Percentiles rank a stretch among this genome's conserved stretches.
These are phyloP conservation scores for rat (Rattus norvegicus) DNA, from an alignment of 2,113 vertebrate species.

Conservation along the genomic window DNA sequence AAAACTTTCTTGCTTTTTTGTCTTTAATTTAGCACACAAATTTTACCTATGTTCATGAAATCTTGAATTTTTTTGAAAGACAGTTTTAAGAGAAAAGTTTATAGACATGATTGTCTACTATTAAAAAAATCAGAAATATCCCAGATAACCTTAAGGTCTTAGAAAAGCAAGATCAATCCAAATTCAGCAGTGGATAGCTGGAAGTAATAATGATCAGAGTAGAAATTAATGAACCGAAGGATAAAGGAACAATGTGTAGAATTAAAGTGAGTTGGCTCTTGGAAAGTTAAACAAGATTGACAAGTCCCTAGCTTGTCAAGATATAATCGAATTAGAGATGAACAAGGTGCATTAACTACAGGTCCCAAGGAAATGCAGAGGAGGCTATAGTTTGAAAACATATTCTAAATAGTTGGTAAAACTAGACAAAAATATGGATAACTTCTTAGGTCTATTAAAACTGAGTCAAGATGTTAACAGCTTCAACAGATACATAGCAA, in stretches of 20 bases:
- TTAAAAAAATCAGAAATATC: no score
- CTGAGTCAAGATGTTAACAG: neutral
- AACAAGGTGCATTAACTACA: neutral
- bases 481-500: neutral
- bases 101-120: no score
- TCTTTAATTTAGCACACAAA: no score
- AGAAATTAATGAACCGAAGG: neutral
- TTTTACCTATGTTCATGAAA: no score
- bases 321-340: neutral
- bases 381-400: no score
- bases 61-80: no score
- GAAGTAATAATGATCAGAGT: neutral
- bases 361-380: neutral
- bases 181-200: neutral
- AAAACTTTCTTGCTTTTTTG: no score
- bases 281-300: neutral
- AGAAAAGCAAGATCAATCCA: neutral
- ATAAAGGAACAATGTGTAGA: neutral
- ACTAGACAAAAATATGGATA: no score
- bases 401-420: no score
- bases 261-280: neutral
- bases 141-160: neutral
- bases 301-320: neutral
- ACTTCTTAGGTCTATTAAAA: neutral
- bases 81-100: no score